Evolutionary conservation across 2,797 vertebrate species (phyloP), one percentile per base, ranked within the genome.

Genomic region (Peromyscus aztecus): DNA sequence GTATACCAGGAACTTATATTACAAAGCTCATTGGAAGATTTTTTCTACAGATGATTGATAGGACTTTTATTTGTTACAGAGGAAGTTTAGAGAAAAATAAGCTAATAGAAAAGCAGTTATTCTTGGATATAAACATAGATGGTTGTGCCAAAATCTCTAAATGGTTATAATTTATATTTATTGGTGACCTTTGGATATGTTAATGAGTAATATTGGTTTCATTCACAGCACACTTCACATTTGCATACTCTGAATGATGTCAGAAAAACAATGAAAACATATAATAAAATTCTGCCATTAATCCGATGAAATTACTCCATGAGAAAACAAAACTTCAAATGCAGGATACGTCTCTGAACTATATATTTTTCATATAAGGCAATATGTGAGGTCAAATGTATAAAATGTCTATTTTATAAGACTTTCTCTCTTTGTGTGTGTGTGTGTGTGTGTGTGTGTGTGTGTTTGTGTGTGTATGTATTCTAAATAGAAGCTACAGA

Each of bases 231-330:
- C 1, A 6, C 29, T 88, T 90, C n/a, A 75, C 6, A 82, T 29
- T 43, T 52, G 12, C 37, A 85, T 93, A 52, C 52, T 52, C 40
- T 90, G 96, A 94, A 77, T 82, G 52, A 85, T 95, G 16, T 75
- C 49, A 86, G 49, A 91, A 81, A 94, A 77, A 57, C 73, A 88
- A 82, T 82, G 71, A 34, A 90, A 73, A 77, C 87, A 17, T 65
- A 65, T 81, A 61, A 71, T 89, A 67, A 86, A 94, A 85, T 52
- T 1, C 37, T 94, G 24, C 43, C 31, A 91, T 91, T n/a, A 67
- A 77, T 76, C 57, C n/a, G 31, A 59, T 86, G 84, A 92, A 86
- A 93, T 92, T 90, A 86, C 37, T 94, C 73, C 19, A 61, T 46
- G 13, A 82, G 13, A 83, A 17, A 71, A 37, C 31, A 34, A 67